phyloP scores from a whole-genome alignment of 2,888 invertebrate genomes.

The Bombyx huttoni region DNA sequence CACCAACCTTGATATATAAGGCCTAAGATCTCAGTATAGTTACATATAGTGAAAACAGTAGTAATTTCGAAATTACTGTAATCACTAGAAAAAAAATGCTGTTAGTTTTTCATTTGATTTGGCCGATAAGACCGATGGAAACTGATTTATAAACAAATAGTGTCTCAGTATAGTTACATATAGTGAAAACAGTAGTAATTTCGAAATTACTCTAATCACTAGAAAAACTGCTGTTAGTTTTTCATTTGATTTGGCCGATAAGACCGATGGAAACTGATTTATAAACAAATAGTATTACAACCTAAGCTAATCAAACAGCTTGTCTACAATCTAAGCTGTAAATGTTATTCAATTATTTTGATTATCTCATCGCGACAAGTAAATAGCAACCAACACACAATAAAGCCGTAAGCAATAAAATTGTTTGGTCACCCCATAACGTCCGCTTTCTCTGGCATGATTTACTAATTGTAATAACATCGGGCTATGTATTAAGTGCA shows the following conservation, averaged over 20 bases:
- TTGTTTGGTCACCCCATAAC: not conserved
- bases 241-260: not conserved
- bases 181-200: too few relatives aligned
- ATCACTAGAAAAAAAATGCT: too few relatives aligned
- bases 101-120: not conserved
- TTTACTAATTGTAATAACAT: slow-evolving; percentile 4
- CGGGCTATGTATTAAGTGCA: slow-evolving; percentile 3
- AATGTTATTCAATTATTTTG: too few relatives aligned
- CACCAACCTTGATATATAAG: too few relatives aligned
- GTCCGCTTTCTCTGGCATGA: slow-evolving; percentile 1
- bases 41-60: too few relatives aligned
- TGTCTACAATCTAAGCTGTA: not conserved
- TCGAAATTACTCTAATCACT: too few relatives aligned
- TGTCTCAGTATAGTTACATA: too few relatives aligned
- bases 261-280: not conserved
- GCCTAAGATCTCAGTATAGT: too few relatives aligned
- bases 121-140: not conserved
- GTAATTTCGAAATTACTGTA: too few relatives aligned
- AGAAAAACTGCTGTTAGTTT: too few relatives aligned
- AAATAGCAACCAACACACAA: not conserved
- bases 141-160: not conserved
- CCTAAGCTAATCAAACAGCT: not conserved
- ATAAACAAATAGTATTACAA: not conserved
- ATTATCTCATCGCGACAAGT: not conserved
- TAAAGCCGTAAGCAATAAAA: not conserved